Evolutionary conservation across 1,140 invertebrate species (phyloP).

Genomic region (Spodoptera frugiperda): DNA sequence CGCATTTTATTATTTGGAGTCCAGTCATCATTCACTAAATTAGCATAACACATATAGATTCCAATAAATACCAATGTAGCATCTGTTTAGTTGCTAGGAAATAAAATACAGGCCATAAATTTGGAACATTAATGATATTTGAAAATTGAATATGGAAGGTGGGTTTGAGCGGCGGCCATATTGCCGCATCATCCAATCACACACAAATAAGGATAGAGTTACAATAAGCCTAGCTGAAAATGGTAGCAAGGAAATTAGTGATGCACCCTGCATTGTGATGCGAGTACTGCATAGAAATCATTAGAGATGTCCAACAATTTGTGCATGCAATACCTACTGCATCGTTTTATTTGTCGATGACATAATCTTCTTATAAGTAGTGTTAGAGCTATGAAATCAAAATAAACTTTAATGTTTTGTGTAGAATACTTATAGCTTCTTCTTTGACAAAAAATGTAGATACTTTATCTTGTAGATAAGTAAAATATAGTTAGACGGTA

Average conservation of each 20-base stretch:
- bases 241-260: conserved; percentile 4
- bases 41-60: neutral
- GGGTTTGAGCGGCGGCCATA: neutral
- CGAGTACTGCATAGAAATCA: conserved; percentile 22
- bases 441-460: neutral
- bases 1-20: conserved; percentile 9
- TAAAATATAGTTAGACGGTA: too few species aligned
- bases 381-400: neutral
- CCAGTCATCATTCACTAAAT: conserved; percentile 16
- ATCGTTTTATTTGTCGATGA: conserved; percentile 13
- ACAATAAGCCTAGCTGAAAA: neutral
- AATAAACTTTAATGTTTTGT: neutral
- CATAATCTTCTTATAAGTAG: conserved; percentile 19
- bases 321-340: conserved; percentile 12
- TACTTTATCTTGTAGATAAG: too few species aligned
- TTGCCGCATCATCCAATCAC: neutral
- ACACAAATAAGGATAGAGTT: conserved; percentile 12
- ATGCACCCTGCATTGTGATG: conserved; percentile 24
- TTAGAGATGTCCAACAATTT: neutral
- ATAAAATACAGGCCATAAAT: conserved; percentile 4
- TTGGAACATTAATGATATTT: neutral
- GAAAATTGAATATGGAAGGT: neutral
- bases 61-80: neutral
- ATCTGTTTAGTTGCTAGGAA: neutral
- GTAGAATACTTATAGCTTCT: too few species aligned